A percentile compares a stretch with the other conserved stretches of the same genome.
phyloP scores from a whole-genome alignment of 2,888 invertebrate species.

The Hemistola chrysoprasaria region DNA sequence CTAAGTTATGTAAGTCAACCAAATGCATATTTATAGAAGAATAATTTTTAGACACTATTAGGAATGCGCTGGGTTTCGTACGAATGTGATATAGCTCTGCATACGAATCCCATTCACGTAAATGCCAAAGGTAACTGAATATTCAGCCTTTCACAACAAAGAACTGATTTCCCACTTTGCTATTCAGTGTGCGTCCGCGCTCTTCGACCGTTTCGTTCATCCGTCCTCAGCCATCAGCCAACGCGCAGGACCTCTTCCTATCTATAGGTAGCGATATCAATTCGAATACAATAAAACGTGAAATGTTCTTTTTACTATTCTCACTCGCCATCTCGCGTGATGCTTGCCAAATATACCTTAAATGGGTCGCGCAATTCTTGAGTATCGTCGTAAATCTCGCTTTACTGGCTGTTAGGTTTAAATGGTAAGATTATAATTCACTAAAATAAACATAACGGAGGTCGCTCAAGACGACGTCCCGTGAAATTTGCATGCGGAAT shows the following conservation, averaged over 20 bases:
- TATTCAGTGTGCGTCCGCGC: conserved; percentile 67
- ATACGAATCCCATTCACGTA: conserved; percentile 55
- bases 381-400: conserved; percentile 31
- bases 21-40: no score
- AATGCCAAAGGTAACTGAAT: conserved; percentile 56
- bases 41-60: conserved; percentile 13
- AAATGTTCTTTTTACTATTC: conserved; percentile 39
- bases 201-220: conserved; percentile 55
- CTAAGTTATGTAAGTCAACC: no score
- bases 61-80: conserved; percentile 38
- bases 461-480: conserved; percentile 42
- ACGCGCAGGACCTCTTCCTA: conserved; percentile 36
- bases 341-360: conserved; percentile 44
- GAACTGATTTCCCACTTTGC: conserved; percentile 70
- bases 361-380: conserved; percentile 47
- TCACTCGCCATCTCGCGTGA: conserved; percentile 42
- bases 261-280: conserved; percentile 45
- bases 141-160: conserved; percentile 63
- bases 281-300: conserved; percentile 42
- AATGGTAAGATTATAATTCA: conserved; percentile 43
- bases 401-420: conserved; percentile 36
- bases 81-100: conserved; percentile 43
- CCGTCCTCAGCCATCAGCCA: conserved; percentile 41
- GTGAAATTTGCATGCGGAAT: conserved; percentile 64
- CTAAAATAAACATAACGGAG: conserved; percentile 45